Conservation (phyloP, 2,888 invertebrate genomes). For the Diabrotica balteata region DNA sequence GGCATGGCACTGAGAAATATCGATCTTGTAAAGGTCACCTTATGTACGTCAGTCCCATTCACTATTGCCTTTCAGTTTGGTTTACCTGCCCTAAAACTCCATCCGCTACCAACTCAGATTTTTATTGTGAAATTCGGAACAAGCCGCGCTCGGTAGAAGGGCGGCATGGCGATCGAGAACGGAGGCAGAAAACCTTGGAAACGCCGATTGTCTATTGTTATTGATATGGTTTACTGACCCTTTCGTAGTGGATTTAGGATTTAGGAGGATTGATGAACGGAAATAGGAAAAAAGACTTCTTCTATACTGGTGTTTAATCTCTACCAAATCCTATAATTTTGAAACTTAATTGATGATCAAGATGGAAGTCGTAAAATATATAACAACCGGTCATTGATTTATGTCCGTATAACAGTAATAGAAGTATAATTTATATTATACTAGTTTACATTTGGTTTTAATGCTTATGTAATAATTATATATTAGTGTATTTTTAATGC, state of each 20-base stretch:
- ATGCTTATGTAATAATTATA: too few relatives aligned
- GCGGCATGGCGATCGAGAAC: neutral
- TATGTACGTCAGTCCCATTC: slow-evolving; percentile 50
- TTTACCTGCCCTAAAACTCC: slow-evolving; percentile 39
- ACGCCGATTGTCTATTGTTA: slow-evolving; percentile 8
- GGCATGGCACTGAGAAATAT: slow-evolving; percentile 37
- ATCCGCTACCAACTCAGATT: slow-evolving; percentile 26
- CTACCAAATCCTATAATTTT: too few relatives aligned
- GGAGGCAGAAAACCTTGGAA: slow-evolving; percentile 6
- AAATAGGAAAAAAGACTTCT: neutral
- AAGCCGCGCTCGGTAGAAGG: neutral
- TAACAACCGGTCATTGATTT: too few relatives aligned
- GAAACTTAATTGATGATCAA: too few relatives aligned
- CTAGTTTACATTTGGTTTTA: too few relatives aligned
- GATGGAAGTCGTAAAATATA: too few relatives aligned
- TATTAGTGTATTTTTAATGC: too few relatives aligned
- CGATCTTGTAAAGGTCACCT: slow-evolving; percentile 50
- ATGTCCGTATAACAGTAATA: too few relatives aligned
- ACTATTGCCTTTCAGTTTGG: slow-evolving; percentile 29
- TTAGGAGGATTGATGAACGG: neutral
- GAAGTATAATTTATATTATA: too few relatives aligned
- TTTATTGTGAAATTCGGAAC: slow-evolving; percentile 22
- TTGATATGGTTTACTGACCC: slow-evolving; percentile 23
- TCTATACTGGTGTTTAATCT: too few relatives aligned
- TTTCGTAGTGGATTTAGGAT: neutral